phyloP scores from a whole-genome alignment of 1,140 invertebrate genomes.

The Drosophila oshimai region DNA sequence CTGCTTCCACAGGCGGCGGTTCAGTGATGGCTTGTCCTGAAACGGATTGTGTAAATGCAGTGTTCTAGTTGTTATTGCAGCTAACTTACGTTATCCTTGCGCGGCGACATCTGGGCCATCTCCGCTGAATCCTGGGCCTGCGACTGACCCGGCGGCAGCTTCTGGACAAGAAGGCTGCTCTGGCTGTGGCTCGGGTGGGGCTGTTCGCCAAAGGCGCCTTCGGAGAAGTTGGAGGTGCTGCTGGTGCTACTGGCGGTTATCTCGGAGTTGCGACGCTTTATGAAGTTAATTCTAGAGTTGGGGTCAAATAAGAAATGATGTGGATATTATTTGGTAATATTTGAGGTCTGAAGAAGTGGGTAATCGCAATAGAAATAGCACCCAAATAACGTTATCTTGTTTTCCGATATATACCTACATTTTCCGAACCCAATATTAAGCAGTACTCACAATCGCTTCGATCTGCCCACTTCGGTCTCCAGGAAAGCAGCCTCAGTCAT shows the following conservation, averaged over 20 bases:
- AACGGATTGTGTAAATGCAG: conserved; percentile 31
- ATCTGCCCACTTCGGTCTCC: conserved; percentile 72
- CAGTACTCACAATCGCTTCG: conserved; percentile 70
- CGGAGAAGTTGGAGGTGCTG: conserved; percentile 81
- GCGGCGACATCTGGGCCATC: conserved; percentile 82
- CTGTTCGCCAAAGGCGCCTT: conserved; percentile 57
- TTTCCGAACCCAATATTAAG: too few relatives aligned
- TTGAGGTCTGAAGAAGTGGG: too few relatives aligned
- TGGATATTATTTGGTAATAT: too few relatives aligned
- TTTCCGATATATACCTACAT: too few relatives aligned
- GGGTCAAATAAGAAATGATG: too few relatives aligned
- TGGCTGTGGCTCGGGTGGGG: conserved; percentile 58
- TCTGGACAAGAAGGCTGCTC: conserved; percentile 47
- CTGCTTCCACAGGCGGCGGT: conserved; percentile 85
- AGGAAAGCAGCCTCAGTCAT: conserved; percentile 65
- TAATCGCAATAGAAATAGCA: not conserved
- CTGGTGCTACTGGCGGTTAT: conserved; percentile 70
- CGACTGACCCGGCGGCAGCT: conserved; percentile 7
- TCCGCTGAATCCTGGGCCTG: conserved; percentile 59
- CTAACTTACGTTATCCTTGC: conserved; percentile 83
- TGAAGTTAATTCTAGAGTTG: conserved; percentile 84
- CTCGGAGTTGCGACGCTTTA: conserved; percentile 82
- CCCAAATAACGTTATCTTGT: too few relatives aligned
- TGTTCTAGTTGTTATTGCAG: not conserved
- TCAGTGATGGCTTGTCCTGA: conserved; percentile 84